Base-by-base conservation (phyloP, 2,797 vertebrate genomes). In the Tapera naevia region DNA sequence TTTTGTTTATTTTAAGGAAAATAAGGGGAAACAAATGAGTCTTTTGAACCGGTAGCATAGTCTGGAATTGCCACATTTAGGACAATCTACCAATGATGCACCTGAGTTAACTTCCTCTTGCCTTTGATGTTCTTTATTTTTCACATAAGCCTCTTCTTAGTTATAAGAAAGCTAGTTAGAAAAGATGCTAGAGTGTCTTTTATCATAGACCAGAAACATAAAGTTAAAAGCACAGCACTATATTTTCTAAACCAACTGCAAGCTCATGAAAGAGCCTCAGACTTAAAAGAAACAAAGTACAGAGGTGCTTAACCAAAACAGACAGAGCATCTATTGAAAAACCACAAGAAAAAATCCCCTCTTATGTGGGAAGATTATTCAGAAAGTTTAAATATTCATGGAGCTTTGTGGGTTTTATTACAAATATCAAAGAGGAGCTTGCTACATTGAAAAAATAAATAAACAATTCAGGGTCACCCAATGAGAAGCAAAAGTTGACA, bases 241-340 rank as follows among this genome's bases (percentile, higher is more conserved):
- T 56, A 17, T 94, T 97, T 96, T 93, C 95, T 78, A 96, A 97
- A 91, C 91, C 93, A 94, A 74, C 92, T 95, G 82, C 74, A 91
- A 95, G 64, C 25, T 84, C 45, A 60, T 86, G 86, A 93, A 95
- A 92, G 95, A 61, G 12, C 74, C 73, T 91, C 24, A 30, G 46
- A 93, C 93, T 94, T 91, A 50, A 91, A 96, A 96, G 90, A 87
- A 93, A 93, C 96, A 85, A 30, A 75, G 88, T 85, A 72, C 57
- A 6, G 65, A 88, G 58, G 46, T 93, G 74, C 80, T 35, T 82
- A 94, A 86, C 74, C 30, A 95, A 91, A 96, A 83, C 25, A 53
- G 67, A 39, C 64, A 83, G 48, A 86, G 75, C 94, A 88, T 90
- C 84, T 91, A 39, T 33, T 90, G 90, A 91, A 94, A 94, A 95